Evolutionary conservation across 2,797 vertebrate genomes (phyloP), one percentile per base, ranked within the genome.

Genomic region (Odontamblyopus rebecca): DNA sequence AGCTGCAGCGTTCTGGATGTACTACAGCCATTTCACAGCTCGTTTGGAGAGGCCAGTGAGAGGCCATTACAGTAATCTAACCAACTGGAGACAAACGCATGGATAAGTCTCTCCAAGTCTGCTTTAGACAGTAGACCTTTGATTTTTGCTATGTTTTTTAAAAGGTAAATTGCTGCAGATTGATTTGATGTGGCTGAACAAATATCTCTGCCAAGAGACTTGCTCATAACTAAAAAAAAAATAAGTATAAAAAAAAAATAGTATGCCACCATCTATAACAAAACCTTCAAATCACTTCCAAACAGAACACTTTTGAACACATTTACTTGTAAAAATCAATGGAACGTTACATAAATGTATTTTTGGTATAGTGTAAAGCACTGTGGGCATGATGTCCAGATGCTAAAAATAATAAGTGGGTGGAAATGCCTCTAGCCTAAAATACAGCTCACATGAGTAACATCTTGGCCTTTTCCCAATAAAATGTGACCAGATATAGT

Each of bases 341-440:
- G 19, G 5, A 16, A 12, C 16, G 6, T 32, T 30, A 53, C 11
- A 53, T n/a, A 67, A 53, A 53, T 19, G 18, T 53, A 53, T 53
- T 53, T 50, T 67, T 5, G 5, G 18, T 30, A 11, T 67, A 53
- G 48, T 23, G 23, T 51, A 29, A 50, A 66, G 26, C 18, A 16
- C 5, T 8, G 48, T 67, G 27, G 48, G 27, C 50, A 67, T 32
- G 48, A 53, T 53, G 48, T 32, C 48, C 65, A 54, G 65, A 67
- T 67, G 48, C 27, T 67, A 67, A 67, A 66, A 50, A 66, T 66
- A 66, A 67, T 54, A 53, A 67, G 65, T 32, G 65, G 27, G 65
- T 53, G 50, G 27, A 29, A 67, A 54, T 32, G 65, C 65, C 26
- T 66, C 44, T 51, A 30, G 64, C 63, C 38, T 16, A 44, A 66